Evolutionary conservation across 2,888 invertebrate genomes (phyloP).

Genomic region (Hirtodrosophila duncani): DNA sequence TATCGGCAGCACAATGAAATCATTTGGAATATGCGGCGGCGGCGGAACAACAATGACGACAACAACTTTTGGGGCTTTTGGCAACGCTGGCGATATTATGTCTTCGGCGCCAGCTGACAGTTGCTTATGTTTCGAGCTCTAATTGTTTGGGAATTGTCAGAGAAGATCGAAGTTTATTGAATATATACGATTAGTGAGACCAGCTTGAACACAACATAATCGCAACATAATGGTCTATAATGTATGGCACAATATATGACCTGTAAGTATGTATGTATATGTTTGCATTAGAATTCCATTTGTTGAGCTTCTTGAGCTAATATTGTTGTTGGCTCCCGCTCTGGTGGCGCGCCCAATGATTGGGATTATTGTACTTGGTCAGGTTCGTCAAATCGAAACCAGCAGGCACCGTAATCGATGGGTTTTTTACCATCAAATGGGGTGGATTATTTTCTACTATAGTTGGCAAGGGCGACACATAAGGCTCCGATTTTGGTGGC

Average conservation of each 20-base stretch:
- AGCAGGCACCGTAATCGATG: slow-evolving; percentile 28
- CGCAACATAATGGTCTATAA: too few relatives aligned
- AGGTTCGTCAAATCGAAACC: slow-evolving; percentile 42
- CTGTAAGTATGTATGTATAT: slow-evolving; percentile 6
- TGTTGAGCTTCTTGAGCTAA: too few relatives aligned
- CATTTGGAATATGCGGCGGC: slow-evolving; percentile 43
- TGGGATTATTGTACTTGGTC: slow-evolving; percentile 31
- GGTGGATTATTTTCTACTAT: slow-evolving; percentile 1
- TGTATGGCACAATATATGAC: too few relatives aligned
- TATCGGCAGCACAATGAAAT: slow-evolving; percentile 74
- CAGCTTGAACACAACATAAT: too few relatives aligned
- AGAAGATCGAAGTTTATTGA: slow-evolving; percentile 29
- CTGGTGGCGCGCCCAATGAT: slow-evolving; percentile 44
- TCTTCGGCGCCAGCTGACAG: slow-evolving; percentile 57
- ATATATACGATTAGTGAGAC: slow-evolving; percentile 2
- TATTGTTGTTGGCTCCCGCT: neutral
- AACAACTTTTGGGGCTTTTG: slow-evolving; percentile 18
- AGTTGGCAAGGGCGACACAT: slow-evolving; percentile 40
- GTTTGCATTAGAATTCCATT: neutral
- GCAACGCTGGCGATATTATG: slow-evolving; percentile 64
- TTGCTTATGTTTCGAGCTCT: slow-evolving; percentile 37
- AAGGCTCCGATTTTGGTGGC: slow-evolving; percentile 1
- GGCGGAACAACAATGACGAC: neutral
- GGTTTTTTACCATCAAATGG: neutral
- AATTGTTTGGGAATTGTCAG: slow-evolving; percentile 22